A percentile compares a stretch with the other conserved stretches of the same genome.
phyloP scores from a whole-genome alignment of 1,140 invertebrate species.

The Drosophila teissieri region DNA sequence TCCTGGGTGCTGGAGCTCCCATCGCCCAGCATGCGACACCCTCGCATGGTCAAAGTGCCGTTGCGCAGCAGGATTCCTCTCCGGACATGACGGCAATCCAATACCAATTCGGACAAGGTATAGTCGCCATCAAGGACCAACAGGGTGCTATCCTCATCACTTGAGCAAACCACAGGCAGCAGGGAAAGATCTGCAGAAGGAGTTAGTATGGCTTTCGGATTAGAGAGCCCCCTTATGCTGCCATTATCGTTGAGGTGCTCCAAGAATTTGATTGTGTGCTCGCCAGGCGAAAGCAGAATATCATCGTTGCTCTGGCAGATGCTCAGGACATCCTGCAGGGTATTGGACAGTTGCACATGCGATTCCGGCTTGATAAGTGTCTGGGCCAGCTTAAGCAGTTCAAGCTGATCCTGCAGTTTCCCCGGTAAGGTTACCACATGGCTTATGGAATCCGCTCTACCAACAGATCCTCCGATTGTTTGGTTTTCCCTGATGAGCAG shows the following conservation, averaged over 20 bases:
- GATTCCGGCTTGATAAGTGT: constrained; percentile 29
- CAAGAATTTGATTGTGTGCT: constrained; percentile 74
- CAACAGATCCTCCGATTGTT: constrained; percentile 35
- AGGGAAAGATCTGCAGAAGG: constrained; percentile 15
- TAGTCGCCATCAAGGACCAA: constrained; percentile 82
- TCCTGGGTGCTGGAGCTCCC: constrained; percentile 81
- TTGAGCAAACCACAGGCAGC: constrained; percentile 75
- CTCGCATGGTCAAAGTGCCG: constrained; percentile 76
- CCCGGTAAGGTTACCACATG: constrained; percentile 86
- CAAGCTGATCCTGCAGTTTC: constrained; percentile 84
- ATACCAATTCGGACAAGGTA: constrained; percentile 83
- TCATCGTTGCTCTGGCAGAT: constrained; percentile 72
- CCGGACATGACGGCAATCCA: constrained; percentile 83
- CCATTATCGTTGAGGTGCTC: constrained; percentile 72
- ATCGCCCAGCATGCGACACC: constrained; percentile 84
- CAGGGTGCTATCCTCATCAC: constrained; percentile 84
- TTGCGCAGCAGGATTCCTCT: constrained; percentile 83
- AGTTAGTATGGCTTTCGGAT: constrained; percentile 16
- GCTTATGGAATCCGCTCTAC: constrained; percentile 52
- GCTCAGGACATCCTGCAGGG: constrained; percentile 85
- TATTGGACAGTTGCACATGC: constrained; percentile 66
- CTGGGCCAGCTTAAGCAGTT: constrained; percentile 83
- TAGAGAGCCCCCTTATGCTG: constrained; percentile 51
- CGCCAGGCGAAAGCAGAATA: constrained; percentile 69
- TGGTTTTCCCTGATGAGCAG: constrained; percentile 19